Evolutionary conservation across 37 sponge, comb jelly and placozoan species (phyloP), one percentile per base, ranked within the genome.

Genomic region (Halisarca cf. caerulea): DNA sequence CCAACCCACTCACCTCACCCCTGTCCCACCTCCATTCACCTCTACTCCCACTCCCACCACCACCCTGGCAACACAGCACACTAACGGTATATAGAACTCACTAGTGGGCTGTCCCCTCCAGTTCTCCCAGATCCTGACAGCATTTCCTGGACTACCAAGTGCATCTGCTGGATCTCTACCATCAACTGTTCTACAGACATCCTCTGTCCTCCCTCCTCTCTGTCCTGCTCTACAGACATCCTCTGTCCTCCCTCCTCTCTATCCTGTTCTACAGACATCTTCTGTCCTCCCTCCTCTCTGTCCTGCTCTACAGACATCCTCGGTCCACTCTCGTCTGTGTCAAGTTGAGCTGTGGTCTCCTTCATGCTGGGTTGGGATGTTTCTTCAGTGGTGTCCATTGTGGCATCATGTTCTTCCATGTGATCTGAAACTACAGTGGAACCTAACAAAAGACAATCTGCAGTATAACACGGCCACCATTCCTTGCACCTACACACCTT

Each of bases 81-180:
- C n/a, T n/a, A n/a, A n/a, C n/a, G n/a, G n/a, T n/a, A n/a, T n/a
- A n/a, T n/a, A n/a, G n/a, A n/a, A 47, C 51, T 47, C 11, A 47
- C 51, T 11, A 14, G 9, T 47, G 6, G 51, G 51, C 9, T 47
- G 51, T 14, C 9, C 9, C 17, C 69, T 34, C 30, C 33, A 8
- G 33, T 30, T 17, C 33, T 34, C 33, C 69, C 35, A 34, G 69
- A 68, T 2, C 69, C 77, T 2, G 32, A 41, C 77, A 74, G 42
- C 77, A 74, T 21, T 41, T 37, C 44, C 45, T 74, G 77, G 2
- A 74, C 77, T 6, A 43, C 24, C 44, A 44, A 24, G 45, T 74
- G 77, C 77, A 74, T 74, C 77, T 74, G 42, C 77, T 74, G 77
- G 45, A 74, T 74, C 45, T 74, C 77, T 25, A 21, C 3, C 43